Base-by-base conservation (phyloP, 2,888 invertebrate species). In the Drosophila pseudotalamancana region DNA sequence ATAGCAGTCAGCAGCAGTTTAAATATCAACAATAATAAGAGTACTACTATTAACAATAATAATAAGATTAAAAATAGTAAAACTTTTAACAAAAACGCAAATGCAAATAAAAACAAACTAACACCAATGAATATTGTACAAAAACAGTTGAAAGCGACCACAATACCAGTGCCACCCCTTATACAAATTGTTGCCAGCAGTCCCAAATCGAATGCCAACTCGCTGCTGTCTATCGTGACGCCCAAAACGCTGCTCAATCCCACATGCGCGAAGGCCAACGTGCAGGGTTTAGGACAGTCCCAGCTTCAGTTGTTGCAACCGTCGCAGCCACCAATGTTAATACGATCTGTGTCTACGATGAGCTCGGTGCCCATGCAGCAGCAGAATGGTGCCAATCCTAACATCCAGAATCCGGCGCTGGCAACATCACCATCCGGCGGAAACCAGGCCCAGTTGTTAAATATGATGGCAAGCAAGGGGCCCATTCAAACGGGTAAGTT, bases 171-270 rank as follows among this genome's bases (percentile, higher is more conserved):
- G 4, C 43, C 61, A 3, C 51, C 74, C 6, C 31, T 70, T n/a
- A 61, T 76, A 42, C 73, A 77, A 51, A 29, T 76, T n/a, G 62
- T 77, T 35, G 8, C 75, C 14, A 31, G 35, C 8, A 69, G 46
- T 25, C 6, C 50, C 16, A 65, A 53, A 12, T 48, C 43, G 2
- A 49, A 49, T 54, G 49, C 67, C 67, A 68, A 31, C 16, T 62
- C 70, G 18, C 11, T 73, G 14, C 18, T 72, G 1, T 73, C 73
- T 25, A 35, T 72, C 37, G 6, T 69, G 37, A 32, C 49, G 23
- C 57, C 60, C 11, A 76, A 72, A 54, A 23, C 64, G 11, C 49
- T 42, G 18, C 32, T 49, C 19, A 54, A 75, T 23, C 42, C 50
- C 16, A 49, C 40, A 2, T 18, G 12, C 32, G 55, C 18, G 6